Evolutionary conservation across 2,888 invertebrate genomes (phyloP), one percentile per base, ranked within the genome.

Genomic region (Erebia epiphron): DNA sequence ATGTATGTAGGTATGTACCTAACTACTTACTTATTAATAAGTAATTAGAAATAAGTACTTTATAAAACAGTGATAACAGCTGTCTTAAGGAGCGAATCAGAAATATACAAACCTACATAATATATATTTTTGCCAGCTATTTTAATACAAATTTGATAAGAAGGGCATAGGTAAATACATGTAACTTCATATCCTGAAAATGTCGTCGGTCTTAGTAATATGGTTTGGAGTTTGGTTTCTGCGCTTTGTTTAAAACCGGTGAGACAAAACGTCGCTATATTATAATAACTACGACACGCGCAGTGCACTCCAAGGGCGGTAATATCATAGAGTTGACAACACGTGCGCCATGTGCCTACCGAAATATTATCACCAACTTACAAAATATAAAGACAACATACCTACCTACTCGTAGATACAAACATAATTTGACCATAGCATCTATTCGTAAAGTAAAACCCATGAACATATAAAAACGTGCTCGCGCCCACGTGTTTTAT

Each of bases 231-330:
- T 88, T 80, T 76, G 78, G 82, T 90, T 90, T 85, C 89, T 81
- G 69, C 75, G 80, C 86, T 84, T 90, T 90, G 88, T 91, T 77
- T 73, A 67, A 75, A 78, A 70, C 75, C 77, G 73, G 74, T 63
- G 78, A 79, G 82, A 89, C 86, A 89, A 87, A 84, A 82, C 72
- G 76, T 73, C 75, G 70, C 76, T 76, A 74, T 78, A 90, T 89
- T 78, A 90, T 89, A 90, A 89, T 90, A 80, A 7, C 52, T 57
- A 57, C 80, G 89, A 84, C 83, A 90, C 87, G 89, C 88, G 83
- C 79, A 72, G 75, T 83, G 86, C 80, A 73, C 73, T 70, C 72
- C 82, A 79, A 82, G 79, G 80, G 81, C 90, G 86, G 87, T 62
- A 68, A 67, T 66, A 80, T 85, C 80, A 73, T 79, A 75, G 77